These are phyloP conservation scores for Chelonus insularis DNA, from an alignment of 1,140 invertebrate genomes.

Conservation along the genomic window DNA sequence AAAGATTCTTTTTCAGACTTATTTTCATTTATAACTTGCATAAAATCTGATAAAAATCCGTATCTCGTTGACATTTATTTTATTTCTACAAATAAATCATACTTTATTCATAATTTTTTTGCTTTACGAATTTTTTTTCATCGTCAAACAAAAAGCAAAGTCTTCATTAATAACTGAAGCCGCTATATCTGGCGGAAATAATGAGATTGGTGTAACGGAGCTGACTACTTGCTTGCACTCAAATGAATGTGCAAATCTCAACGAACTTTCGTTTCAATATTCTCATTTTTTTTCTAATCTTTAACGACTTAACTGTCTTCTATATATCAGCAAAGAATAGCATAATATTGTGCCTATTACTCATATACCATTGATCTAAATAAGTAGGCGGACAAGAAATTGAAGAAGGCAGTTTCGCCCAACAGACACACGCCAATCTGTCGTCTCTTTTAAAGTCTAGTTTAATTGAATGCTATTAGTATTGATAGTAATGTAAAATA, in stretches of 20 bases:
- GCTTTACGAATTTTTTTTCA: too few relatives aligned
- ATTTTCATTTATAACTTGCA: too few relatives aligned
- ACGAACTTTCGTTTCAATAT: constrained; percentile 7
- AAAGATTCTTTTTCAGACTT: too few relatives aligned
- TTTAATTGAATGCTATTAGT: too few relatives aligned
- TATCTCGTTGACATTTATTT: too few relatives aligned
- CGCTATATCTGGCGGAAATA: constrained; percentile 5
- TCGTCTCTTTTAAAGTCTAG: background rate
- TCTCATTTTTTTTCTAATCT: constrained; percentile 6
- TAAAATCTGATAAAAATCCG: too few relatives aligned
- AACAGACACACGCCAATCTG: constrained; percentile 42
- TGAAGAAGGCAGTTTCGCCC: constrained; percentile 37
- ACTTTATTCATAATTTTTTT: too few relatives aligned
- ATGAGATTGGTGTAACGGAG: constrained; percentile 14
- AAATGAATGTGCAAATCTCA: background rate
- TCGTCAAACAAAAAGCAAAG: background rate
- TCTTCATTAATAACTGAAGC: background rate
- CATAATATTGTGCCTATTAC: constrained; percentile 17
- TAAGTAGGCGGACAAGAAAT: constrained; percentile 45
- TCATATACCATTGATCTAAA: constrained; percentile 29
- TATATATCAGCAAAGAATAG: background rate
- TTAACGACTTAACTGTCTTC: constrained; percentile 10
- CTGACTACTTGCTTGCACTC: background rate
- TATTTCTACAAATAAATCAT: too few relatives aligned
- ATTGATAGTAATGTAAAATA: too few relatives aligned